Evolutionary conservation across 2,888 invertebrate species (phyloP).

Genomic region (Coelinius sp.): DNA sequence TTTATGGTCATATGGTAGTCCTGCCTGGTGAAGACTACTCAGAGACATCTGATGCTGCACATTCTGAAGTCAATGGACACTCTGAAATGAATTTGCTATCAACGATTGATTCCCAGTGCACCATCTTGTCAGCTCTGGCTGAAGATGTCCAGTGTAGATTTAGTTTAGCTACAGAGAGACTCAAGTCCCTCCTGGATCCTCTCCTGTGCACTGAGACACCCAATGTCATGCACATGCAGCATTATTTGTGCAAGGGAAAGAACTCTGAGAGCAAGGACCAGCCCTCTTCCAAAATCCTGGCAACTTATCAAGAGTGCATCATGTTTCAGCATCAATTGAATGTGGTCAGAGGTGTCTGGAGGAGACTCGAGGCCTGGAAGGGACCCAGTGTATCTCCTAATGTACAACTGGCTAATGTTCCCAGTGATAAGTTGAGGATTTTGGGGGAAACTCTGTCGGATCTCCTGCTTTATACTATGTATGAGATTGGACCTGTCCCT

Average conservation of each 20-base stretch:
- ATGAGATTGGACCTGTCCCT: conserved; percentile 73
- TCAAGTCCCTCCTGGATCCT: conserved; percentile 85
- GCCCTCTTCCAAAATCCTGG: conserved; percentile 74
- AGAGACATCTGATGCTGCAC: conserved; percentile 59
- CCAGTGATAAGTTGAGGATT: conserved; percentile 87
- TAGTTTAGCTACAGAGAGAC: conserved; percentile 87
- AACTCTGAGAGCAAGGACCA: conserved; percentile 74
- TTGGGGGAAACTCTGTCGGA: conserved; percentile 88
- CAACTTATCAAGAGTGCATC: conserved; percentile 84
- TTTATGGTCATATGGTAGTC: conserved; percentile 90
- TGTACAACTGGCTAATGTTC: conserved; percentile 75
- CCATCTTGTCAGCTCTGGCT: conserved; percentile 78
- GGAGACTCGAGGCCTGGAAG: conserved; percentile 77
- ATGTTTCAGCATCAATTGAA: conserved; percentile 92
- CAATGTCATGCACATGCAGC: conserved; percentile 86
- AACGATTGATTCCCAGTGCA: conserved; percentile 75
- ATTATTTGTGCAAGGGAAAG: conserved; percentile 78
- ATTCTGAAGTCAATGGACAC: conserved; percentile 58
- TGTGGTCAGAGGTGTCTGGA: conserved; percentile 83
- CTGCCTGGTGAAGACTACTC: conserved; percentile 74
- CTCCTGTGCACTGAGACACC: conserved; percentile 85
- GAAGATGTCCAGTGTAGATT: conserved; percentile 83
- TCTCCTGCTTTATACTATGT: conserved; percentile 81
- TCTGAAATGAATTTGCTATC: conserved; percentile 58
- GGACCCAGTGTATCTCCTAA: conserved; percentile 68